Evolutionary conservation across 2,797 vertebrate genomes (phyloP), one percentile per base, ranked within the genome.

Genomic region (Caiman crocodilus): DNA sequence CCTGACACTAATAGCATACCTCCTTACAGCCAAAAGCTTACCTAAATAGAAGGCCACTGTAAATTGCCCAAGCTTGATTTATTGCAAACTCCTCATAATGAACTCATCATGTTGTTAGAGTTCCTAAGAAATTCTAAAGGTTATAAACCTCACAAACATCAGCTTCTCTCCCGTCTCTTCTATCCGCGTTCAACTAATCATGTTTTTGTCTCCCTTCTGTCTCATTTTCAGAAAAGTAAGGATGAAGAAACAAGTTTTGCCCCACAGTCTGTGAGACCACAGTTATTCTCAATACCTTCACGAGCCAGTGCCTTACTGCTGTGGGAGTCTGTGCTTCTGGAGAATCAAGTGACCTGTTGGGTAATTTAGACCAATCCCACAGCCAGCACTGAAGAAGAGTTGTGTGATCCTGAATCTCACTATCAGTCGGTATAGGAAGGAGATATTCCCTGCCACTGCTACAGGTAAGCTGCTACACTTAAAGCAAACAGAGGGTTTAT

Each of bases 201-300:
- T 69, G 10, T 8, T 50, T 50, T 35, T 84, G 94, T 94, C 35
- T 63, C 7, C 57, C 57, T 74, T 26, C 50, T 5, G 9, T 80
- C 30, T 69, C 26, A 58, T 76, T 79, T 80, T 79, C 79, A 82
- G 30, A 60, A 58, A 84, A 90, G 25, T 76, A 76, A 85, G 92
- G 79, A 20, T 90, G 90, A 90, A 85, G 10, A 88, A 81, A 5
- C 28, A 35, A 89, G 78, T 93, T 87, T 61, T 88, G 63, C 63
- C 28, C 6, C n/a, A 15, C 28, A 14, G 69, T 32, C 35, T 23
- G 32, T 7, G 26, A 75, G 21, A 80, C 81, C 32, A 30, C 1
- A 1, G 55, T 63, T 96, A 76, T 90, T 89, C 85, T 88, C 56
- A 93, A 18, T 55, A 74, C 50, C 42, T 88, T 91, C 71, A 88